Conservation (phyloP, 2,888 invertebrate species). For the Syritta pipiens region DNA sequence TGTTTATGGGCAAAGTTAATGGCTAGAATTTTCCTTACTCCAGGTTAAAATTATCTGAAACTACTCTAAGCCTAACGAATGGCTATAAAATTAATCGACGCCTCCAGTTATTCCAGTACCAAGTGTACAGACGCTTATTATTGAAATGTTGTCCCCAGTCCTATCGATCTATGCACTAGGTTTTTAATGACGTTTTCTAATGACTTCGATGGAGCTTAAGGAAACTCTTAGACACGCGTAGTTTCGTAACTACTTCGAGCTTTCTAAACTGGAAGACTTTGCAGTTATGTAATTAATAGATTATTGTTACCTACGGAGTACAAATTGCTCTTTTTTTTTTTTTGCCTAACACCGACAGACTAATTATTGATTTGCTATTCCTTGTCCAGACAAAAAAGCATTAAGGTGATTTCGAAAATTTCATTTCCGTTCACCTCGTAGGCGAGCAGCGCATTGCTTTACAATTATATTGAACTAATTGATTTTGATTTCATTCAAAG, state of each 20-base stretch:
- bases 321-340: neutral
- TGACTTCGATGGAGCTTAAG: no score
- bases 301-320: neutral
- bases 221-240: neutral
- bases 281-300: constrained; percentile 16
- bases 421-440: neutral
- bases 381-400: constrained; percentile 10
- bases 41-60: no score
- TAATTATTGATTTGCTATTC: constrained; percentile 26
- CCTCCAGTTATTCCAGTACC: no score
- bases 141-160: no score
- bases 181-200: no score
- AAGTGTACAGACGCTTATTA: no score
- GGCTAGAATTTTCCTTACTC: no score
- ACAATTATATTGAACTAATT: constrained; percentile 23
- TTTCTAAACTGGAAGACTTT: constrained; percentile 15
- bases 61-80: no score
- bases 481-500: constrained; percentile 41
- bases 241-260: constrained; percentile 5
- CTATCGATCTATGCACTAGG: no score
- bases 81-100: no score
- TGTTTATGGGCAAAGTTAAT: no score
- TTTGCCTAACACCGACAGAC: neutral
- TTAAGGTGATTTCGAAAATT: constrained; percentile 24
- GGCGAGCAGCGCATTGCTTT: neutral